These are phyloP conservation scores for Sebastes hubbsi DNA, from an alignment of 2,797 vertebrate genomes.

Conservation along the genomic window DNA sequence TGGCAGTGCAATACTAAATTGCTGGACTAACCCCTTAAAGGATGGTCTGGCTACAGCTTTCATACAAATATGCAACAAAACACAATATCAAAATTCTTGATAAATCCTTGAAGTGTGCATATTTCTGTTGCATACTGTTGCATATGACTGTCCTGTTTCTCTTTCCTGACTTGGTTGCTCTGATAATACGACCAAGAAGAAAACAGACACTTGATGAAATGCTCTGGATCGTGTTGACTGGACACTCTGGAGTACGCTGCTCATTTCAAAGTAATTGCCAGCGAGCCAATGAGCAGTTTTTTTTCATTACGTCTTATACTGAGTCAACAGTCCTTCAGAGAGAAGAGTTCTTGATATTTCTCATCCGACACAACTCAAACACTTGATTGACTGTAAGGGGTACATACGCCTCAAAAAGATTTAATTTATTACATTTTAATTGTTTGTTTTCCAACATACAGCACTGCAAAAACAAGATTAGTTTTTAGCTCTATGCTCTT, in stretches of 20 bases:
- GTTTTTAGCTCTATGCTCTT: neutral
- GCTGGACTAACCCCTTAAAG: neutral
- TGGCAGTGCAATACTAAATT: too few species aligned
- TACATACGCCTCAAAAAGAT: neutral
- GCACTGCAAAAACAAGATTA: neutral
- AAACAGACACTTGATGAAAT: neutral
- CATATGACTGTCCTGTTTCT: neutral
- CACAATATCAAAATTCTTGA: neutral
- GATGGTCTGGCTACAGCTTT: neutral
- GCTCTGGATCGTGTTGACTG: neutral
- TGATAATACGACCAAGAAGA: neutral
- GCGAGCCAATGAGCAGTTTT: neutral
- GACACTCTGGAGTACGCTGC: neutral
- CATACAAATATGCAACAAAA: neutral
- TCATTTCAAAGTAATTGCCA: slow-evolving; percentile 6
- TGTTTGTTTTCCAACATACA: neutral
- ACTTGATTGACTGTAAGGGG: neutral
- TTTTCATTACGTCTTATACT: slow-evolving; percentile 6
- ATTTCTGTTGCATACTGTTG: neutral
- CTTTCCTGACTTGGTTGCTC: neutral
- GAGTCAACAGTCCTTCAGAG: neutral
- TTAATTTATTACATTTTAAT: neutral
- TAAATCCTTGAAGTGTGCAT: neutral
- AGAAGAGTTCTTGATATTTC: neutral
- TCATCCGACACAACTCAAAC: neutral